Evolutionary conservation across 2,888 invertebrate genomes (phyloP), one percentile per base, ranked within the genome.

Genomic region (Spodoptera exigua): DNA sequence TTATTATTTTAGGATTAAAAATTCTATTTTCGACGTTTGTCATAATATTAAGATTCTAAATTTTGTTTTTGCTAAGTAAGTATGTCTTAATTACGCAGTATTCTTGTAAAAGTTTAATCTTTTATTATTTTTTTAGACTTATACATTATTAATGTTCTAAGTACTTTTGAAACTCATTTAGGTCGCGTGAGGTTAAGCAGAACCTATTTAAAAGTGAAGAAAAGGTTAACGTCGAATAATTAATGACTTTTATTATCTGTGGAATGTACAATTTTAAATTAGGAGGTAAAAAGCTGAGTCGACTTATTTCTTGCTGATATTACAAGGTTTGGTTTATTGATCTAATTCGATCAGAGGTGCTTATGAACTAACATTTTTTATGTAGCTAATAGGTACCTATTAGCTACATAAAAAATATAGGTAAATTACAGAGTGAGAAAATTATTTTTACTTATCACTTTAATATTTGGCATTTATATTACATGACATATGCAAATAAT

Each of bases 1-100:
- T 73, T 67, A 56, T 62, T 55, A 63, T 61, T 63, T 62, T 65
- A 43, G 69, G 55, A 65, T 68, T 57, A 74, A 54, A 64, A 61
- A 9, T 12, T 55, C 47, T 58, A 57, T 46, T 58, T 57, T 39
- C 14, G 16, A 60, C 36, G 21, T 67, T 68, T 62, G 52, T 56
- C 41, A 59, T 27, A 58, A 57, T 47, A 46, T 49, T 53, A 51
- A 47, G 44, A 44, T 11, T 7, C 27, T 5, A 27, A 27, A 27
- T 27, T 27, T 1, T 27, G 27, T 27, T 27, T 9, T 27, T 27
- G 27, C 27, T 27, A 4, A 4, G 7, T 27, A 27, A 27, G 27
- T 27, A 16, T 40, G 2, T 14, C 16, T 43, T 18, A 16, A 36
- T 52, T 39, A 14, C 27, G 10, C 12, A 3, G 14, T 34, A 0